Evolutionary conservation across 1,140 invertebrate genomes (phyloP).

Genomic region (Drosophila aff.): DNA sequence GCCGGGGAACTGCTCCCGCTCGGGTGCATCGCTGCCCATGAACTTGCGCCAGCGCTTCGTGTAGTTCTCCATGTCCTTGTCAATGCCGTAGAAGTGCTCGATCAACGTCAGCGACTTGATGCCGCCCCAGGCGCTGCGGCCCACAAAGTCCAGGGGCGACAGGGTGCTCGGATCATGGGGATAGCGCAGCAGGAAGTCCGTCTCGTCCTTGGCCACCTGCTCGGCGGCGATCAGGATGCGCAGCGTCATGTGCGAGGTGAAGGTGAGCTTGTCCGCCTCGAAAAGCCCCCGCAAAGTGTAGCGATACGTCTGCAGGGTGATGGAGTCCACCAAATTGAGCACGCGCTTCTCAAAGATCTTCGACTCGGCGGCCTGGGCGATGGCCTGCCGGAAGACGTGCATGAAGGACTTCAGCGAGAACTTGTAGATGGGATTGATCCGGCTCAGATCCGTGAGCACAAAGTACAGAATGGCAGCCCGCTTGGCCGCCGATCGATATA

Average conservation of each 20-base stretch:
- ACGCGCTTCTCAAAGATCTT: constrained; percentile 91
- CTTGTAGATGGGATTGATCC: constrained; percentile 98
- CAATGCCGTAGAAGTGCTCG: constrained; percentile 95
- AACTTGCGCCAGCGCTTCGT: constrained; percentile 97
- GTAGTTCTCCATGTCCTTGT: constrained; percentile 97
- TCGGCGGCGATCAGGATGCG: constrained; percentile 89
- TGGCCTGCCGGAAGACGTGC: constrained; percentile 96
- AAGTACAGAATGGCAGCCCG: constrained; percentile 97
- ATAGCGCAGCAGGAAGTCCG: constrained; percentile 96
- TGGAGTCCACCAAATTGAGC: constrained; percentile 92
- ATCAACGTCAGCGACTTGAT: constrained; percentile 92
- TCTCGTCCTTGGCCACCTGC: constrained; percentile 90
- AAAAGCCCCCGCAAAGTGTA: constrained; percentile 97
- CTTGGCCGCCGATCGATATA: constrained; percentile 94
- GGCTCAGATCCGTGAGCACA: constrained; percentile 95
- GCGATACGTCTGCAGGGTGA: constrained; percentile 94
- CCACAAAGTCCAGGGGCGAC: constrained; percentile 94
- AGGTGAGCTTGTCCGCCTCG: constrained; percentile 97
- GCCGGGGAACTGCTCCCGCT: constrained; percentile 96
- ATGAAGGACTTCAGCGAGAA: constrained; percentile 98
- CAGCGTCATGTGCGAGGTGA: constrained; percentile 94
- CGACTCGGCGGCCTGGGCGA: constrained; percentile 88
- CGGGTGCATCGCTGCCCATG: constrained; percentile 95
- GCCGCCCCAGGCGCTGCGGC: constrained; percentile 93
- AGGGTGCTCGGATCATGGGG: constrained; percentile 88